Base-by-base conservation (phyloP, 1,140 invertebrate genomes). In the Achatina immaculata region DNA sequence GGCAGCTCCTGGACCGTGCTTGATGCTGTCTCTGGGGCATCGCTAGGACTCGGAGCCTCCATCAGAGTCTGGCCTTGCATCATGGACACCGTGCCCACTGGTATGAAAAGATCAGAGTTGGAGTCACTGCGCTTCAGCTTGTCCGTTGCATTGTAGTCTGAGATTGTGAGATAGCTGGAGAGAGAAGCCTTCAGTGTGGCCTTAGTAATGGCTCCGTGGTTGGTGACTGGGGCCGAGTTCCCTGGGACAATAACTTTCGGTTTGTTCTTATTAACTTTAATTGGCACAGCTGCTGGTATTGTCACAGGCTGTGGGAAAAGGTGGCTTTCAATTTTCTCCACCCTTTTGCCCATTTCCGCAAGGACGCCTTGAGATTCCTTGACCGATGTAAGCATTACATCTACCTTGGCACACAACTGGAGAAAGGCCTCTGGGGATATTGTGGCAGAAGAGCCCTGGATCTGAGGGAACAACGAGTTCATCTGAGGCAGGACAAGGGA, bases 151-250 rank as follows among this genome's bases (percentile, higher is more conserved):
- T 65, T 83, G 75, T 81, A 83, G 24, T 83, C 82, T 1, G 82
- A 81, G 82, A 83, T 83, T 66, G 82, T 83, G 16, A 83, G 79
- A 45, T 83, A 83, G 69, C 73, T 76, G n/a, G 82, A 69, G n/a
- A 83, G 40, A 3, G 82, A 78, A 55, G 82, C 82, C 43, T 83
- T 83, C 31, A 83, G 82, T 7, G 72, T 80, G 51, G 72, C 80
- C 73, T 83, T 83, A 4, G 79, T 81, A 16, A 69, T 66, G 31
- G 62, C 42, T 21, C 79, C 40, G 42, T 76, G 66, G 16, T 21
- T 62, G 34, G 78, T 40, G 21, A 69, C 79, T 11, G 36, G 31
- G 2, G 69, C 58, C 0, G 81, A 28, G 9, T 40, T 34, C 14
- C 65, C 72, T 0, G 78, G 43, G 19, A 76, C 48, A 0, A 76